Evolutionary conservation across 23 tunicate species (phyloP).

Genomic region (Styela plicata): DNA sequence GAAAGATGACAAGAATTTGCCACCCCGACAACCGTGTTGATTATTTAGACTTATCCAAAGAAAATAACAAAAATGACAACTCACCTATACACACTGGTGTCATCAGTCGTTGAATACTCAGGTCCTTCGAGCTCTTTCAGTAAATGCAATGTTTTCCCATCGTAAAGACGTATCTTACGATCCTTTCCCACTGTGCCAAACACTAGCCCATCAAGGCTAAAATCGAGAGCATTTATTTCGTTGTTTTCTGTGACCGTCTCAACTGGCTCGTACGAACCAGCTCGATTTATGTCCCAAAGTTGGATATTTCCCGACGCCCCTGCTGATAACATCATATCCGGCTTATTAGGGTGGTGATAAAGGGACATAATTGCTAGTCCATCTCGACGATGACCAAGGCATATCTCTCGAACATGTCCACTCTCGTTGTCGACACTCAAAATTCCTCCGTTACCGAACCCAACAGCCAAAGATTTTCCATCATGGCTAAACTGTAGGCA

Average conservation of each 20-base stretch:
- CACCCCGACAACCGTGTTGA: too few species aligned
- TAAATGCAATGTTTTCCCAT: slow-evolving; percentile 33
- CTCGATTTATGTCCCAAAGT: slow-evolving; percentile 28
- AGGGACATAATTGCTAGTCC: slow-evolving; percentile 60
- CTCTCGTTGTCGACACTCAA: slow-evolving; percentile 8
- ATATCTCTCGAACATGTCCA: slow-evolving; percentile 8
- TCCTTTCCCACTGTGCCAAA: slow-evolving; percentile 89
- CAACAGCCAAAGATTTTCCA: slow-evolving; percentile 63
- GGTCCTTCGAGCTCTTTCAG: slow-evolving; percentile 43
- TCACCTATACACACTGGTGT: neutral
- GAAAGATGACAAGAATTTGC: too few species aligned
- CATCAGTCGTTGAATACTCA: slow-evolving; percentile 64
- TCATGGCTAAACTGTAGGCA: slow-evolving; percentile 39
- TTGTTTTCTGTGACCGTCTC: slow-evolving; percentile 42
- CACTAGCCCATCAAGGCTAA: slow-evolving; percentile 41
- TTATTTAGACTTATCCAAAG: too few species aligned
- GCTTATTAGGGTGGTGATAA: slow-evolving; percentile 18
- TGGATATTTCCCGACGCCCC: slow-evolving; percentile 52
- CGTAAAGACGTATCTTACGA: slow-evolving; percentile 66
- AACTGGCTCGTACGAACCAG: slow-evolving; percentile 18
- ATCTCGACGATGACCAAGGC: slow-evolving; percentile 35
- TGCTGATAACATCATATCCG: slow-evolving; percentile 30
- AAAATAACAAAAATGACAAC: neutral
- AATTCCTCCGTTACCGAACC: slow-evolving; percentile 84
- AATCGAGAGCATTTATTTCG: slow-evolving; percentile 69